These are phyloP conservation scores for Tiliacea aurago DNA, from an alignment of 2,888 invertebrate genomes.

Conservation along the genomic window DNA sequence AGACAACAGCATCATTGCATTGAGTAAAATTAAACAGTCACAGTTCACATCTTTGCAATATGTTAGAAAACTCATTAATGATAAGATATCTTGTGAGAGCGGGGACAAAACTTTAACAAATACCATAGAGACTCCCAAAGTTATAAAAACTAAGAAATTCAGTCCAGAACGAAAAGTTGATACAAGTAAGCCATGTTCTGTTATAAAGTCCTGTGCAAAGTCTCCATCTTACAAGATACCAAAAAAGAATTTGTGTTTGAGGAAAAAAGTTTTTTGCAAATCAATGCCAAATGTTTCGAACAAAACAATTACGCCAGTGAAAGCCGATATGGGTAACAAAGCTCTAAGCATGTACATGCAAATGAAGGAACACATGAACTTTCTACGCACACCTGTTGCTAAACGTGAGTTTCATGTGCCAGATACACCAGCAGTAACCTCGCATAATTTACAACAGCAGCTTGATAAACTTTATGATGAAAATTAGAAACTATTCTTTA, in stretches of 20 bases:
- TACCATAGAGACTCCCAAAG: conserved; percentile 59
- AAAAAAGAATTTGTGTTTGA: conserved; percentile 78
- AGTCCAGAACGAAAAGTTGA: conserved; percentile 64
- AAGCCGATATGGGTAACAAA: conserved; percentile 70
- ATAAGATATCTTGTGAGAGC: conserved; percentile 67
- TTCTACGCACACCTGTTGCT: conserved; percentile 80
- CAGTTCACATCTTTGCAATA: conserved; percentile 76
- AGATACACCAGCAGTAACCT: conserved; percentile 82
- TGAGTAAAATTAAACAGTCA: conserved; percentile 76
- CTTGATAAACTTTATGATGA: conserved; percentile 82
- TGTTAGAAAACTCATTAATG: conserved; percentile 76
- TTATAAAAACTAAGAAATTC: conserved; percentile 55
- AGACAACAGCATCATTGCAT: conserved; percentile 73
- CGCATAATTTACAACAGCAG: conserved; percentile 84
- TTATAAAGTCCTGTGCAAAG: conserved; percentile 75
- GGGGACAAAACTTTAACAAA: conserved; percentile 65
- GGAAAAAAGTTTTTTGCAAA: conserved; percentile 80
- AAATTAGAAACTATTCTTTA: conserved; percentile 62
- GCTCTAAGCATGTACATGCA: conserved; percentile 84
- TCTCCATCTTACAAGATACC: conserved; percentile 85
- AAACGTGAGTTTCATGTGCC: conserved; percentile 67
- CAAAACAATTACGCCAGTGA: conserved; percentile 72
- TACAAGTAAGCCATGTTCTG: conserved; percentile 71
- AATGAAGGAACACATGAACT: conserved; percentile 84
- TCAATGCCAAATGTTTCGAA: conserved; percentile 80